Evolutionary conservation across 2,888 invertebrate genomes (phyloP).

Genomic region (Lordiphosa fenestrarum): DNA sequence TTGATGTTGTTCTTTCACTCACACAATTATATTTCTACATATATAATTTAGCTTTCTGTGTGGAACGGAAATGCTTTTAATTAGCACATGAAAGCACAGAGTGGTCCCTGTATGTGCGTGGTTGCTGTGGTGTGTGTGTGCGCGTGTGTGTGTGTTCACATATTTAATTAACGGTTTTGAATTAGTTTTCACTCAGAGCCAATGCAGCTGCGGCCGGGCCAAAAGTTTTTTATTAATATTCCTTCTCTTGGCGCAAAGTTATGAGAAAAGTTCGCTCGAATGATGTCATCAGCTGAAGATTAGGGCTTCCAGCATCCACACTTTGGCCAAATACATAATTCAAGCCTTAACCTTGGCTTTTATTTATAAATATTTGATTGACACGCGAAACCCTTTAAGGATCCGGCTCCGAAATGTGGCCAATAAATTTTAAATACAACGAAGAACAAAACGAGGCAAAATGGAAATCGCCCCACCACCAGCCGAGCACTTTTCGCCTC

Average conservation of each 20-base stretch:
- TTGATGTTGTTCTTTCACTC: slow-evolving; percentile 17
- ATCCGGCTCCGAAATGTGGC: slow-evolving; percentile 13
- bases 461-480: slow-evolving; percentile 15
- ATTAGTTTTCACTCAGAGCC: slow-evolving; percentile 43
- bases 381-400: slow-evolving; percentile 22
- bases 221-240: not conserved
- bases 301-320: slow-evolving; percentile 8
- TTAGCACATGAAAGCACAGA: slow-evolving; percentile 44
- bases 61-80: slow-evolving; percentile 51
- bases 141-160: slow-evolving; percentile 20
- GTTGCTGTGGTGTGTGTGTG: not conserved
- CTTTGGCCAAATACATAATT: slow-evolving; percentile 2
- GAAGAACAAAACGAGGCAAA: slow-evolving; percentile 20
- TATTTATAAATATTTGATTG: slow-evolving; percentile 16
- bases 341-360: slow-evolving; percentile 10
- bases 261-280: slow-evolving; percentile 49
- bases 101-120: slow-evolving; percentile 17
- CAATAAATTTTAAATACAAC: slow-evolving; percentile 37
- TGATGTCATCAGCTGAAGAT: slow-evolving; percentile 8
- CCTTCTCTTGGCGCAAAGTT: slow-evolving; percentile 30
- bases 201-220: slow-evolving; percentile 2
- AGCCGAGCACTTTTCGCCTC: slow-evolving; percentile 24
- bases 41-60: not conserved
- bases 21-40: slow-evolving; percentile 2
- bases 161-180: slow-evolving; percentile 51